Percentiles rank a stretch among this genome's conserved stretches.
phyloP scores from a whole-genome alignment of 2,888 invertebrate genomes.

The Harpalus rufipes region DNA sequence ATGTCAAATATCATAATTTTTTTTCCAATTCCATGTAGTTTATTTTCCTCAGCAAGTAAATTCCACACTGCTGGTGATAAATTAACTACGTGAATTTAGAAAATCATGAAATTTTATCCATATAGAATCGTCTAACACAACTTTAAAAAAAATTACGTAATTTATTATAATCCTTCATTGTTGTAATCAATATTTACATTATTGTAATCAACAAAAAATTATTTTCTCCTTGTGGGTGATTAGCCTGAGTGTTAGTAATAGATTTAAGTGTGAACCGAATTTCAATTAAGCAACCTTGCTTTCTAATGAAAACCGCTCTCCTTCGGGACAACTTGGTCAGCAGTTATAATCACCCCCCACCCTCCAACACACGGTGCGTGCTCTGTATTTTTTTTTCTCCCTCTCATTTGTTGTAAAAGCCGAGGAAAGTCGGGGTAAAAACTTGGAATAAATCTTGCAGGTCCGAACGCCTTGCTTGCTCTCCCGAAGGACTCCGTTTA shows the following conservation, averaged over 20 bases:
- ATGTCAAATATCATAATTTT: too few species aligned
- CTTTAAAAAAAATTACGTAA: too few species aligned
- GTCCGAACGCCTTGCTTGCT: slow-evolving; percentile 43
- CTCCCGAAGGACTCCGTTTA: slow-evolving; percentile 59
- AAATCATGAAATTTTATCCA: too few species aligned
- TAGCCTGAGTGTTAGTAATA: background rate
- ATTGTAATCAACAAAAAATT: too few species aligned
- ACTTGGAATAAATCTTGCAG: slow-evolving; percentile 59
- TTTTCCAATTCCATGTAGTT: too few species aligned
- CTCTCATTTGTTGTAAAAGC: slow-evolving; percentile 63
- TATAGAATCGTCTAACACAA: too few species aligned
- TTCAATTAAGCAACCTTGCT: background rate
- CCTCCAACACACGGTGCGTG: slow-evolving; percentile 10
- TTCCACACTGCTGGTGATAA: too few species aligned
- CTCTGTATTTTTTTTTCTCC: slow-evolving; percentile 54
- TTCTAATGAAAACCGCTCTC: background rate
- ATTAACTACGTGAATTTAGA: too few species aligned
- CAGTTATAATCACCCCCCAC: slow-evolving; percentile 49
- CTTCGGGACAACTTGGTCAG: slow-evolving; percentile 13
- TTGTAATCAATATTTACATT: too few species aligned
- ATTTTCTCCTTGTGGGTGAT: background rate
- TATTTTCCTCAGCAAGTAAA: too few species aligned
- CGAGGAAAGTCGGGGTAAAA: slow-evolving; percentile 59
- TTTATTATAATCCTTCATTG: too few species aligned
- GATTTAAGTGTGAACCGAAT: background rate